Evolutionary conservation across 2,113 vertebrate genomes (phyloP).

Genomic region (Mus musculus): GRCm39 chr8:93166501-93167000

Average conservation of each 20-base stretch:
- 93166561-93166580: slow-evolving; percentile 88
- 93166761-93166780: slow-evolving; percentile 89
- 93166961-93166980: not conserved
- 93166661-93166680: slow-evolving; percentile 88
- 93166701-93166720: slow-evolving; percentile 84
- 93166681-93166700: slow-evolving; percentile 88
- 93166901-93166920: not conserved
- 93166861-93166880: not conserved
- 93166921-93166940: accelerated
- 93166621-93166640: slow-evolving; percentile 89
- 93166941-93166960: accelerated
- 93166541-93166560: slow-evolving; percentile 84
- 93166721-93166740: slow-evolving; percentile 89
- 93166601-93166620: slow-evolving; percentile 89
- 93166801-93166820: slow-evolving; percentile 81
- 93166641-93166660: slow-evolving; percentile 89
- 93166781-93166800: slow-evolving; percentile 89
- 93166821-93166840: slow-evolving; percentile 86
- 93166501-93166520: slow-evolving; percentile 88
- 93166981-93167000: too few relatives aligned
- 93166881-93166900: not conserved
- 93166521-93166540: slow-evolving; percentile 86
- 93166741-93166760: slow-evolving; percentile 92
- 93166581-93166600: slow-evolving; percentile 88
- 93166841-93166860: slow-evolving; percentile 43